Conservation (phyloP, 2,888 invertebrate genomes). For the Dexiosoma caninum region DNA sequence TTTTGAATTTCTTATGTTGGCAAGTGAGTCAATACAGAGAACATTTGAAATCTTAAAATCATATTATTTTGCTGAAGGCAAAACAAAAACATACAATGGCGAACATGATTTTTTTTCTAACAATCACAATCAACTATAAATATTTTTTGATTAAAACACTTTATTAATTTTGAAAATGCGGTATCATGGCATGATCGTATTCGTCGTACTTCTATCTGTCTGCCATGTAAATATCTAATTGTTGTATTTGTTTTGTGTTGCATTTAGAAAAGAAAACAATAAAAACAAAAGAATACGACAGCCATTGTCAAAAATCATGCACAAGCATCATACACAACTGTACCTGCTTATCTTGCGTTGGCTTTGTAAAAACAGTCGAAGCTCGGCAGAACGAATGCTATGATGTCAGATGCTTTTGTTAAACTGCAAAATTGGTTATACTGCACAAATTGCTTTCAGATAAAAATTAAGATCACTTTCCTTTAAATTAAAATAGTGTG, state of each 20-base stretch:
- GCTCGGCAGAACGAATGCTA: too few relatives aligned
- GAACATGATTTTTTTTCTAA: slow-evolving; percentile 35
- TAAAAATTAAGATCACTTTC: too few relatives aligned
- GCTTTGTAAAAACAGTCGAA: neutral
- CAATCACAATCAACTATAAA: slow-evolving; percentile 42
- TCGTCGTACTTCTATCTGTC: slow-evolving; percentile 30
- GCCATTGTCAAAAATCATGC: too few relatives aligned
- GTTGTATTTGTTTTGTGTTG: slow-evolving; percentile 7
- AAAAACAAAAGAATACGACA: neutral
- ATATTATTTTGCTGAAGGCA: slow-evolving; percentile 14
- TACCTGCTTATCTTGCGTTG: slow-evolving; percentile 7
- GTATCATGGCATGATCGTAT: neutral
- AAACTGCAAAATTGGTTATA: too few relatives aligned
- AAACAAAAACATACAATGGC: neutral
- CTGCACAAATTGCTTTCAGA: too few relatives aligned
- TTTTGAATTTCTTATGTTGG: slow-evolving; percentile 14
- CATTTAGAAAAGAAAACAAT: neutral
- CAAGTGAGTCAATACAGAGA: slow-evolving; percentile 54
- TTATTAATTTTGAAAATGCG: slow-evolving; percentile 40
- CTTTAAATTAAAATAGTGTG: too few relatives aligned
- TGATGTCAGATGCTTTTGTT: too few relatives aligned
- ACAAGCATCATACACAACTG: slow-evolving; percentile 39
- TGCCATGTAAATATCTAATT: slow-evolving; percentile 37
- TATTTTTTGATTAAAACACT: slow-evolving; percentile 55
- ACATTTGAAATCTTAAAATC: slow-evolving; percentile 24